phyloP scores from a whole-genome alignment of 2,888 invertebrate species.

The Panorpa germanica region DNA sequence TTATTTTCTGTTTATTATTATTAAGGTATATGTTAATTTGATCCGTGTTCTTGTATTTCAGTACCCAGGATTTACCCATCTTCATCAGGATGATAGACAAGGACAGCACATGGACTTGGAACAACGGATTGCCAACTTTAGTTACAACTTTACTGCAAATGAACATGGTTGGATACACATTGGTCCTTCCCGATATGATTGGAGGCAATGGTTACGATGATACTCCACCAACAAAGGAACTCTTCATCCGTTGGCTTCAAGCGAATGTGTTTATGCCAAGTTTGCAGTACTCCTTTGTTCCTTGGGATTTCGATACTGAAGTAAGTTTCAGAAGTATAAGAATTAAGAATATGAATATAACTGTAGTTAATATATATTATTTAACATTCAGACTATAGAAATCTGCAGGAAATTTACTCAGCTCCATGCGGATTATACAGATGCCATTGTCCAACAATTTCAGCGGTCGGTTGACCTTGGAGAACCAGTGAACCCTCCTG shows the following conservation, averaged over 20 bases:
- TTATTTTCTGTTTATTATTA: too few relatives aligned
- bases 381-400: conserved; percentile 30
- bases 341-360: background rate
- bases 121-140: conserved; percentile 45
- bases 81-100: conserved; percentile 60
- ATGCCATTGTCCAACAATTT: conserved; percentile 41
- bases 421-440: conserved; percentile 40
- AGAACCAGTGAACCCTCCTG: conserved; percentile 56
- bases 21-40: too few relatives aligned
- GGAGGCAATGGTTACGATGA: conserved; percentile 40
- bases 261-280: conserved; percentile 58
- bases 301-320: conserved; percentile 47
- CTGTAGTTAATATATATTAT: conserved; percentile 7
- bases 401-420: conserved; percentile 43
- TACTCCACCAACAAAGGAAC: conserved; percentile 31
- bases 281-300: conserved; percentile 57
- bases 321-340: conserved; percentile 5
- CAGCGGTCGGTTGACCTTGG: conserved; percentile 35
- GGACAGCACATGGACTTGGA: conserved; percentile 40
- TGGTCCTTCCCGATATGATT: conserved; percentile 62
- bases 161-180: conserved; percentile 30
- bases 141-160: conserved; percentile 34
- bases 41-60: too few relatives aligned
- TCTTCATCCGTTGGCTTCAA: conserved; percentile 57
- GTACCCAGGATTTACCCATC: conserved; percentile 41